Percentiles rank a stretch among this genome's conserved stretches.
Evolutionary conservation across 2,888 invertebrate species (phyloP).

Genomic region (Hirtodrosophila histrioides): DNA sequence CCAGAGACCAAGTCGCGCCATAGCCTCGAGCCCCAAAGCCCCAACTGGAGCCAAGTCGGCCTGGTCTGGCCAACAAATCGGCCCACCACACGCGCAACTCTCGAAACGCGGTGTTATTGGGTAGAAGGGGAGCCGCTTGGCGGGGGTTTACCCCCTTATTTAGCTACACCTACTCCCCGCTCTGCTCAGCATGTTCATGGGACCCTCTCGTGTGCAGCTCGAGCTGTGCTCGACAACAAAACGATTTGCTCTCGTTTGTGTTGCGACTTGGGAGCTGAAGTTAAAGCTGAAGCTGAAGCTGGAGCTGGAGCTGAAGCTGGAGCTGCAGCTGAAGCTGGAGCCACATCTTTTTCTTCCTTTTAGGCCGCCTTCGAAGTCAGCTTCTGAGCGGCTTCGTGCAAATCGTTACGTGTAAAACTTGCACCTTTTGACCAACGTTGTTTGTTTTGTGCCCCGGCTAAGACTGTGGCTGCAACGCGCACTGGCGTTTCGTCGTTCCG

Average conservation of each 20-base stretch:
- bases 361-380: slow-evolving; percentile 9
- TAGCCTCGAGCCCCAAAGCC: slow-evolving; percentile 54
- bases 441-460: slow-evolving; percentile 51
- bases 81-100: slow-evolving; percentile 66
- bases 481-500: no score
- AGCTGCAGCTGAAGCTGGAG: slow-evolving; percentile 4
- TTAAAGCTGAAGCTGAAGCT: slow-evolving; percentile 1
- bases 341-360: slow-evolving; percentile 7
- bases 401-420: slow-evolving; percentile 80
- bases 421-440: slow-evolving; percentile 78
- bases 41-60: slow-evolving; percentile 44
- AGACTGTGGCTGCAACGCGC: slow-evolving; percentile 11
- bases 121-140: no score
- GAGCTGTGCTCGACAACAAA: slow-evolving; percentile 66
- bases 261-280: slow-evolving; percentile 48
- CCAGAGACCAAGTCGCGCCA: slow-evolving; percentile 50
- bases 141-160: no score
- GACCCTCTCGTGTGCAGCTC: slow-evolving; percentile 15
- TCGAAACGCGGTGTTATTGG: no score
- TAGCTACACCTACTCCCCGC: background rate
- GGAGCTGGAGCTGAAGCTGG: slow-evolving; percentile 7
- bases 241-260: slow-evolving; percentile 80
- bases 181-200: slow-evolving; percentile 7
- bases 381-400: slow-evolving; percentile 59
- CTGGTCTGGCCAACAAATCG: slow-evolving; percentile 52